These are phyloP conservation scores for Scomber colias DNA, from an alignment of 2,113 vertebrate species.

Conservation along the genomic window DNA sequence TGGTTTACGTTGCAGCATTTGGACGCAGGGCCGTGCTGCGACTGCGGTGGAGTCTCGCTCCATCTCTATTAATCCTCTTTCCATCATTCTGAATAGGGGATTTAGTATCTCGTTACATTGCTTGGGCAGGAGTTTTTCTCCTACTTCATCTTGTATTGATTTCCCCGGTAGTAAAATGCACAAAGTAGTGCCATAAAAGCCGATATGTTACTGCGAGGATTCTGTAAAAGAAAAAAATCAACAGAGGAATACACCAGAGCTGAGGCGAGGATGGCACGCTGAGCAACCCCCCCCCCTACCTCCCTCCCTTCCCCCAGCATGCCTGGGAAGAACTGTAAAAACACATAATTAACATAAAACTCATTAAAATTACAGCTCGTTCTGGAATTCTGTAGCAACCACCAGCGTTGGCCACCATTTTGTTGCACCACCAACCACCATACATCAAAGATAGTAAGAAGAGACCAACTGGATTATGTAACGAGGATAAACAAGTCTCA, in stretches of 20 bases:
- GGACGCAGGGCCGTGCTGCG: not conserved
- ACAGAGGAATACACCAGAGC: conserved; percentile 31
- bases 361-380: conserved; percentile 69
- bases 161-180: conserved; percentile 52
- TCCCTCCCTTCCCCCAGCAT: not conserved
- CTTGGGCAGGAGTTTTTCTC: conserved; percentile 37
- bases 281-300: not conserved
- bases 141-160: conserved; percentile 60
- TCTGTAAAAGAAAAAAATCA: conserved; percentile 20
- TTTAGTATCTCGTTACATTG: conserved; percentile 63
- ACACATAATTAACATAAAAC: conserved; percentile 76
- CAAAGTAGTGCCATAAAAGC: conserved; percentile 60
- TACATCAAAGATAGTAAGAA: conserved; percentile 67
- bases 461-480: conserved; percentile 62
- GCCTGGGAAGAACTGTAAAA: conserved; percentile 58
- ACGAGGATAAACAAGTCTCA: conserved; percentile 69
- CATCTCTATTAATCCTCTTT: conserved; percentile 55
- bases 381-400: conserved; percentile 49
- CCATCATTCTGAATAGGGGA: conserved; percentile 47
- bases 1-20: conserved; percentile 15
- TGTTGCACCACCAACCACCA: conserved; percentile 59
- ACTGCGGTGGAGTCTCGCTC: conserved; percentile 3
- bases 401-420: conserved; percentile 58
- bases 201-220: conserved; percentile 43
- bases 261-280: conserved; percentile 23